Evolutionary conservation across 2,888 invertebrate genomes (phyloP).

Genomic region (Eupithecia tripunctaria): DNA sequence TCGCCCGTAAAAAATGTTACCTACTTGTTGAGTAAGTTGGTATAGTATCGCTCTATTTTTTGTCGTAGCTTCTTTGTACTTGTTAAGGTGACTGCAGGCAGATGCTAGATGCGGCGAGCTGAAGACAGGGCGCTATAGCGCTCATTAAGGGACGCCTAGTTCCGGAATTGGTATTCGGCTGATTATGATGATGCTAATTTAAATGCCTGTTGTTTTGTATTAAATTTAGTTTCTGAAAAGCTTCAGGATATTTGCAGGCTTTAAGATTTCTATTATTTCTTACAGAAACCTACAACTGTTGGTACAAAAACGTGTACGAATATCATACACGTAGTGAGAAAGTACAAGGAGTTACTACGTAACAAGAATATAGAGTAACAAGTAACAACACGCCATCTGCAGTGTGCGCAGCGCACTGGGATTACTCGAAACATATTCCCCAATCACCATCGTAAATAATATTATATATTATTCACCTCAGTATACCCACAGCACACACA

Average conservation of each 20-base stretch:
- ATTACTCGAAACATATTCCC: slow-evolving; percentile 62
- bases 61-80: not conserved
- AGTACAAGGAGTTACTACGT: not conserved
- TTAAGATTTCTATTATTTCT: not conserved
- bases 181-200: too few relatives aligned
- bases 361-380: slow-evolving; percentile 30
- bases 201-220: too few relatives aligned
- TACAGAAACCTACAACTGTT: not conserved
- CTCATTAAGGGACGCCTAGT: too few relatives aligned
- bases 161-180: too few relatives aligned
- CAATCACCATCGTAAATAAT: slow-evolving; percentile 75
- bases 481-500: slow-evolving; percentile 41
- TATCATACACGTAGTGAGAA: slow-evolving; percentile 1
- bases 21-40: not conserved
- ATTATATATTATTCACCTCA: slow-evolving; percentile 65
- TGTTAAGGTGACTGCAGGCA: not conserved
- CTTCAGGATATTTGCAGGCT: not conserved
- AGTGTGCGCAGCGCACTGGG: slow-evolving; percentile 72
- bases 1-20: not conserved
- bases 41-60: not conserved
- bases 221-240: too few relatives aligned
- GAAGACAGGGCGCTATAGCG: too few relatives aligned
- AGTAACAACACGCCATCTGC: slow-evolving; percentile 57
- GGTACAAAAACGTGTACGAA: not conserved
- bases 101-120: not conserved